Evolutionary conservation across 2,797 vertebrate species (phyloP), one percentile per base, ranked within the genome.

Genomic region (Sparus aurata): DNA sequence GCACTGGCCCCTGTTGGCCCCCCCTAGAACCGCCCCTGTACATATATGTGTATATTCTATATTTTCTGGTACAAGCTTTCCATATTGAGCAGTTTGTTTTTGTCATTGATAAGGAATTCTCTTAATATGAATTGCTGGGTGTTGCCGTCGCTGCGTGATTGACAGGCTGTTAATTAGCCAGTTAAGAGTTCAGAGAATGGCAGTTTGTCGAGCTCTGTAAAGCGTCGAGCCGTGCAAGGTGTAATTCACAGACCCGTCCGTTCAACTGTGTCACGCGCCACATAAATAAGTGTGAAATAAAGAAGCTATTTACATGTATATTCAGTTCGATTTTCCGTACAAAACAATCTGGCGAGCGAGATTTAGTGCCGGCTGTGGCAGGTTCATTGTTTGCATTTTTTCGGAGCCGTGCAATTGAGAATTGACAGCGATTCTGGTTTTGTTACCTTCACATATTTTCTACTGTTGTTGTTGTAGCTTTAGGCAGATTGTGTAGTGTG

Each of bases 401-500:
- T 11, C 38, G 10, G 20, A 61, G n/a, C 17, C 43, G 45, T 63
- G 54, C 54, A 72, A 45, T 67, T 57, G 66, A 65, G n/a, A 59
- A 59, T 46, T 57, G 73, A 47, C 75, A 79, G 22, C 43, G 8
- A 27, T 53, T 25, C 41, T 20, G 43, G 20, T 55, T 69, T 59
- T 73, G 30, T 60, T 77, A 30, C 63, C 13, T 43, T 25, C 27
- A 30, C 53, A 73, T 55, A 54, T 46, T 69, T 63, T 67, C 67
- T 18, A 23, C 13, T 69, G 41, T 67, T 59, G 60, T 12, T 38
- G 27, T 54, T 38, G 16, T 63, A 76, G 58, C 66, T 83, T 67
- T 57, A 67, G 69, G 46, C 73, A 77, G 47, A 69, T 79, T 79
- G 67, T 71, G 46, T 84, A 55, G 61, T 45, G 30, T 54, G 27